These are phyloP conservation scores for Apis florea DNA, from an alignment of 1,140 invertebrate genomes.

Conservation along the genomic window DNA sequence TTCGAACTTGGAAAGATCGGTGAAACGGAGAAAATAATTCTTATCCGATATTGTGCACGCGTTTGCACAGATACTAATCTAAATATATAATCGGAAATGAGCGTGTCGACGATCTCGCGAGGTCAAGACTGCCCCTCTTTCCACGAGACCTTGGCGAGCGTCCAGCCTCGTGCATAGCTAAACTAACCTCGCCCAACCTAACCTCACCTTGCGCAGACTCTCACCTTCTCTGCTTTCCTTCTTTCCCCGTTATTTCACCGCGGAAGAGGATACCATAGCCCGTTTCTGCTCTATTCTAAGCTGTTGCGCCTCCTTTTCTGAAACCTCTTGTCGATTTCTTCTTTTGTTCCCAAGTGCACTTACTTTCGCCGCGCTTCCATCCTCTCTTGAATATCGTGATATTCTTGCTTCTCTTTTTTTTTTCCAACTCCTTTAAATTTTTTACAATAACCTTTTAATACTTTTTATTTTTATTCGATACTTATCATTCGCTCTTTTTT, in stretches of 20 bases:
- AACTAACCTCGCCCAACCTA: constrained; percentile 44
- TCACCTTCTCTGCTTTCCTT: constrained; percentile 51
- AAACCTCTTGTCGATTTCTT: not conserved
- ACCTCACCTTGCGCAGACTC: constrained; percentile 44
- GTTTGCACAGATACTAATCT: constrained; percentile 15
- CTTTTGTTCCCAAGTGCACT: not conserved
- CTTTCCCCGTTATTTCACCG: constrained; percentile 1
- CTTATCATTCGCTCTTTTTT: no score
- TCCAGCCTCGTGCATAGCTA: constrained; percentile 42
- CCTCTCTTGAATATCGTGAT: not conserved
- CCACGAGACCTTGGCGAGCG: constrained; percentile 54
- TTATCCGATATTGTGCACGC: not conserved
- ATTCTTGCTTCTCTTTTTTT: not conserved
- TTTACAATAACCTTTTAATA: not conserved
- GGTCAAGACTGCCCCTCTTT: constrained; percentile 51
- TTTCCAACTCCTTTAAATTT: not conserved
- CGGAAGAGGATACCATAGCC: not conserved
- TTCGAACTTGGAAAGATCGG: no score
- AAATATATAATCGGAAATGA: constrained; percentile 29
- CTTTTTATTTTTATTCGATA: not conserved
- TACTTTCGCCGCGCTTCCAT: not conserved
- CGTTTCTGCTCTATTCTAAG: constrained; percentile 13
- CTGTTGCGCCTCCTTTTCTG: not conserved
- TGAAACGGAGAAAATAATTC: not conserved
- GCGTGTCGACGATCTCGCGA: constrained; percentile 17